These are phyloP conservation scores for Carassius auratus DNA, from an alignment of 2,113 vertebrate genomes.

Conservation along the genomic window DNA sequence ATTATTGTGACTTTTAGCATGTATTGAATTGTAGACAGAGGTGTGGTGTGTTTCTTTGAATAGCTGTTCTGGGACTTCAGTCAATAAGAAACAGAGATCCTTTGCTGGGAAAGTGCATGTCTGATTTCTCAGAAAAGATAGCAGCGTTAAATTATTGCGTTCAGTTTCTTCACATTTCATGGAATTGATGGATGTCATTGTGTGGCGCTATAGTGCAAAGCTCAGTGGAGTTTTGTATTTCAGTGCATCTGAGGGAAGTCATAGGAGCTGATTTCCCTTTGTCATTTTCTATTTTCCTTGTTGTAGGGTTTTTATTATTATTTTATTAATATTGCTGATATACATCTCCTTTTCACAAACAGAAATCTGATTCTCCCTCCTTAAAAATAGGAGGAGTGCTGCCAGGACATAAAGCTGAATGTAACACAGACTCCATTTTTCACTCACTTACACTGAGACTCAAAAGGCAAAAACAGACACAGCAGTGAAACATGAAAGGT, in stretches of 20 bases:
- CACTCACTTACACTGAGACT: neutral
- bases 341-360: neutral
- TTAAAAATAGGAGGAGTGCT: neutral
- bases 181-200: neutral
- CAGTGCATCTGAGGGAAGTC: neutral
- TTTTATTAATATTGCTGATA: neutral
- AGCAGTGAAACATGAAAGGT: constrained; percentile 31
- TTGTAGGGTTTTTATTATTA: neutral
- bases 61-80: neutral
- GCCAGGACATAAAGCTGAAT: constrained; percentile 16
- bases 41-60: constrained; percentile 10
- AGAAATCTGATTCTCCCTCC: neutral
- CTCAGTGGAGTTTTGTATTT: neutral
- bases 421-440: neutral
- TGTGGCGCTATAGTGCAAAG: neutral
- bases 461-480: neutral
- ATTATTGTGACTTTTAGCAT: constrained; percentile 9
- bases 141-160: neutral
- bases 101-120: constrained; percentile 17
- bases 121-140: constrained; percentile 21
- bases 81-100: constrained; percentile 19
- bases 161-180: constrained; percentile 16
- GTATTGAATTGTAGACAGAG: neutral
- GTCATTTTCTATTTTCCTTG: neutral
- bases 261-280: neutral